Evolutionary conservation across 2,113 vertebrate species (phyloP).

Genomic region (Pleuronectes platessa): DNA sequence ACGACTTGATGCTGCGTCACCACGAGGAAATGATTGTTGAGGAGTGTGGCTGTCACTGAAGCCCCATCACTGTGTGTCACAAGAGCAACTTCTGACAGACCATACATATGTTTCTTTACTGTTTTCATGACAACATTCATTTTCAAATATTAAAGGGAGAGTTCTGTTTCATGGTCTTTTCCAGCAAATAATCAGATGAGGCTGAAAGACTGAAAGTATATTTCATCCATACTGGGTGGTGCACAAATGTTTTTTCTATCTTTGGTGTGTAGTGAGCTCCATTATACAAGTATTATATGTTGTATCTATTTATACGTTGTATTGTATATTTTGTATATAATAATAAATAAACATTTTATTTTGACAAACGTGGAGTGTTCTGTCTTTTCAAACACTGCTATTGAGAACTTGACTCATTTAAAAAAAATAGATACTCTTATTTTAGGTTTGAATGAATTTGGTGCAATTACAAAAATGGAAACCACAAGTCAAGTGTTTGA

Average conservation of each 20-base stretch:
- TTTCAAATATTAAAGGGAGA: slow-evolving; percentile 3
- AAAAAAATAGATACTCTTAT: not conserved
- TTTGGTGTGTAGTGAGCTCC: not conserved
- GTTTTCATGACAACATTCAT: not conserved
- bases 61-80: not conserved
- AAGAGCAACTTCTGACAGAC: not conserved
- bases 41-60: slow-evolving; percentile 89
- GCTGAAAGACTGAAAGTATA: slow-evolving; percentile 12
- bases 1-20: slow-evolving; percentile 84
- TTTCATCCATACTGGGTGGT: slow-evolving; percentile 46
- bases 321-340: slow-evolving; percentile 78
- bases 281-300: slow-evolving; percentile 28
- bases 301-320: slow-evolving; percentile 63
- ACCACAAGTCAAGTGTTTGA: too few relatives aligned
- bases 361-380: slow-evolving; percentile 22
- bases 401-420: not conserved
- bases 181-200: not conserved
- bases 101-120: not conserved
- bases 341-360: slow-evolving; percentile 69
- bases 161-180: not conserved
- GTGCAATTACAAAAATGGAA: too few relatives aligned
- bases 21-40: slow-evolving; percentile 92
- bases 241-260: slow-evolving; percentile 23
- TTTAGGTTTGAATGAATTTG: not conserved
- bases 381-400: not conserved